Evolutionary conservation across 2,888 invertebrate species (phyloP), one percentile per base, ranked within the genome.

Genomic region (Cantharis lateralis): DNA sequence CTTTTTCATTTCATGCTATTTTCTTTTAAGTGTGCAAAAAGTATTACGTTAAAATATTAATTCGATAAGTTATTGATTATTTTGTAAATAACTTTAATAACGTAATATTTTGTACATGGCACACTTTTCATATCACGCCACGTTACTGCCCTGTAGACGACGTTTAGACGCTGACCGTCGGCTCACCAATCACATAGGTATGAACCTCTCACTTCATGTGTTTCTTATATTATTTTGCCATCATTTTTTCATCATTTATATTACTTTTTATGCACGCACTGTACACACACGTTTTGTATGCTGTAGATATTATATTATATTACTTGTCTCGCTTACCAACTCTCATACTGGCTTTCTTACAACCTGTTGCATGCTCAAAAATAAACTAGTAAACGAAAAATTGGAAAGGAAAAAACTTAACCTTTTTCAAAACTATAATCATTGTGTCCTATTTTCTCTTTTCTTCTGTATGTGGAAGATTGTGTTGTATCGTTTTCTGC

Each of bases 141-240:
- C 73, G 62, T 78, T 63, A 78, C 78, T 75, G 73, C 68, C 75
- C 73, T 76, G 73, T 78, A 78, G 78, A 74, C 78, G 74, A 69
- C 78, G 71, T 78, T 28, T 78, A 78, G 78, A 78, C 78, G 79
- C 75, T 71, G 79, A 80, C 72, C 78, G 78, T 76, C 76, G 72
- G 77, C 70, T 69, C 78, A 77, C 78, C 76, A 78, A 70, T 77
- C 72, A 75, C 79, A 63, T 79, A 79, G 79, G 79, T 79, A 79
- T 72, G 79, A 74, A 79, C 63, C 72, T 68, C 70, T 78, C 76
- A 77, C 74, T 72, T 79, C 75, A 75, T 72, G 68, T 75, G 48
- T 77, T 75, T 72, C 24, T 68, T 71, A 32, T 62, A 20, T 20
- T 70, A 18, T 64, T 15, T 73, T 26, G 64, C 64, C n/a, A 16